Conservation (phyloP, 2,797 vertebrate species). For the Uromys caudimaculatus region DNA sequence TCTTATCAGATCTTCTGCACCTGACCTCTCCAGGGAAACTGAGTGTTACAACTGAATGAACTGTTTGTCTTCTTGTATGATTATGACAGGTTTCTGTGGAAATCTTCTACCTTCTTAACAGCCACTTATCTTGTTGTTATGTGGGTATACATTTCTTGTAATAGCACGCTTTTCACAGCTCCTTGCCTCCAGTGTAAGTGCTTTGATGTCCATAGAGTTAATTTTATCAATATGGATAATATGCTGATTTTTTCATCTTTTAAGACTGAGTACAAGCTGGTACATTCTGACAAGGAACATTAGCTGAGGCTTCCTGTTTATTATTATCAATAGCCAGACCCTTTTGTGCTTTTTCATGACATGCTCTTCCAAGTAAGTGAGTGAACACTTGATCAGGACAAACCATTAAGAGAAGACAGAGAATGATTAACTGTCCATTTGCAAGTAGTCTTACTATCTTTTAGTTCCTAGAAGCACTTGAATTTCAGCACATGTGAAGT, state of each 20-base stretch:
- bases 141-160: not conserved
- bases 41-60: not conserved
- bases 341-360: not conserved
- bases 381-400: not conserved
- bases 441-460: not conserved
- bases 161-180: fast-evolving
- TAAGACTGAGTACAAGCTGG: not conserved
- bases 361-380: not conserved
- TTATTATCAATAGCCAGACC: not conserved
- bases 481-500: not conserved
- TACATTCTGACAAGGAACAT: not conserved
- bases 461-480: constrained; percentile 31
- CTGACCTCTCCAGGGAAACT: not conserved
- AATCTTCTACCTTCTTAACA: not conserved
- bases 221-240: not conserved
- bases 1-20: not conserved
- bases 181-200: fast-evolving
- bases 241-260: not conserved
- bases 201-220: not conserved
- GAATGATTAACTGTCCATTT: not conserved
- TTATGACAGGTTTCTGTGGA: not conserved
- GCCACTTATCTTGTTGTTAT: not conserved
- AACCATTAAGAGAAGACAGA: not conserved
- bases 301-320: not conserved
- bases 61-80: not conserved